Base-by-base conservation (phyloP, 2,113 vertebrate species). In the Lepisosteus osseus region DNA sequence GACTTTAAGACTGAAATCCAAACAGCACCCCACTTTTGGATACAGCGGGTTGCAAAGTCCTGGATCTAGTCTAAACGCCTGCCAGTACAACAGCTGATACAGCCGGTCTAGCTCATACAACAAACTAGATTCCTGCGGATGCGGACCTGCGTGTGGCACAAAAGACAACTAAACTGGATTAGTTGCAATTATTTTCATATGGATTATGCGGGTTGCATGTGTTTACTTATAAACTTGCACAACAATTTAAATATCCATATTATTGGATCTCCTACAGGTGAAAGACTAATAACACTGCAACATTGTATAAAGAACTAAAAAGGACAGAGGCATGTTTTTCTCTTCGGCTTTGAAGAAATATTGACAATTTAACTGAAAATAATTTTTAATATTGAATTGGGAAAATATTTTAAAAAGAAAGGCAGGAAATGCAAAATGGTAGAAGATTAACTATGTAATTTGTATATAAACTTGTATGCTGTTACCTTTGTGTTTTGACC, bases 1-100 rank as follows among this genome's bases (percentile, higher is more conserved):
- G 77, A 95, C 95, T 59, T 93, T 99, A 75, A 93, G 97, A 94
- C 97, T 99, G 77, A 99, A 99, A 86, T 97, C 97, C 79, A 99
- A 99, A 85, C 97, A 98, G 81, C 97, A 99, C 80, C 96, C 96
- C 6, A 91, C 94, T n/a, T 99, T 99, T 77, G 95, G 96, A 85
- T 99, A 99, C 88, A 93, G 95, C 86, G 89, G 94, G 74, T 88
- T 98, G 89, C 97, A 96, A 85, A 96, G 94, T 81, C 95, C 97
- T 43, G 94, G 94, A 4, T 93, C 96, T 3, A 92, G 95, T 73
- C 93, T 98, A 80, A 99, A 98, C 80, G 97, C 97, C 29, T 99
- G 97, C 82, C 97, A 99, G 84, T 99, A 99, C 86, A 98, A 98
- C 92, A 99, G 97, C 89, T 97, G 96, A 99, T 29, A 29, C 29